Evolutionary conservation across 1,140 invertebrate species (phyloP).

Genomic region (Nomia melanderi): DNA sequence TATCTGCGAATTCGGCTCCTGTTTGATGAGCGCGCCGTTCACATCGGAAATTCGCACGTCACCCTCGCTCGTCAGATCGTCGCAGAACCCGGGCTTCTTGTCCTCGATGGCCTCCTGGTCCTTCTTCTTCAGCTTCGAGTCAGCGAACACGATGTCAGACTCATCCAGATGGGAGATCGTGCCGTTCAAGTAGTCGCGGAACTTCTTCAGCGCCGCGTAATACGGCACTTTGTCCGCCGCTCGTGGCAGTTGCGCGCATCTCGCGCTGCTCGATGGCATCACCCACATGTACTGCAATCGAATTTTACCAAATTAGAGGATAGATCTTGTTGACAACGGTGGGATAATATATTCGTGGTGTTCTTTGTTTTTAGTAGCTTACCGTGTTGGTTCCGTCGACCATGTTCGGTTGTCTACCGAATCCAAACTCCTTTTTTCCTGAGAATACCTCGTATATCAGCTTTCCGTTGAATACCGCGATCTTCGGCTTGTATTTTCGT

Average conservation of each 20-base stretch:
- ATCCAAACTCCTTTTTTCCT: slow-evolving; percentile 98
- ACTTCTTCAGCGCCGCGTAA: slow-evolving; percentile 96
- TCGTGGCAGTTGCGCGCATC: slow-evolving; percentile 96
- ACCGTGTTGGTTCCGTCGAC: slow-evolving; percentile 97
- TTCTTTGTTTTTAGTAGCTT: slow-evolving; percentile 76
- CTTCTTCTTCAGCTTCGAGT: slow-evolving; percentile 87
- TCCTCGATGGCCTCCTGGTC: slow-evolving; percentile 81
- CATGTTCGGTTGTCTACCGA: slow-evolving; percentile 96
- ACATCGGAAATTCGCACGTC: slow-evolving; percentile 78
- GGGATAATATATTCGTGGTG: background rate
- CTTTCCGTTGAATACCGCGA: slow-evolving; percentile 99
- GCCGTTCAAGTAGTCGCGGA: slow-evolving; percentile 96
- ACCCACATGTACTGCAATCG: slow-evolving; percentile 96
- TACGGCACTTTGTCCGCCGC: slow-evolving; percentile 98
- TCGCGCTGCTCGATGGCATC: slow-evolving; percentile 98
- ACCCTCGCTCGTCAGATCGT: slow-evolving; percentile 73
- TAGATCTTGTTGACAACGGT: background rate
- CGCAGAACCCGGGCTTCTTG: slow-evolving; percentile 80
- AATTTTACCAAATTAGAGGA: slow-evolving; percentile 4
- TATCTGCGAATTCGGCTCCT: slow-evolving; percentile 82
- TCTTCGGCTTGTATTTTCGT: slow-evolving; percentile 95
- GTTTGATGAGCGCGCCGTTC: slow-evolving; percentile 79
- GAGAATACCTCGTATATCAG: slow-evolving; percentile 98
- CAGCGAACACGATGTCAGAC: slow-evolving; percentile 94
- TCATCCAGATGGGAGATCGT: slow-evolving; percentile 93